Percentiles rank a stretch among this genome's conserved stretches.
Conservation (phyloP, 2,888 invertebrate species). For the Hypselothyrea guttata region DNA sequence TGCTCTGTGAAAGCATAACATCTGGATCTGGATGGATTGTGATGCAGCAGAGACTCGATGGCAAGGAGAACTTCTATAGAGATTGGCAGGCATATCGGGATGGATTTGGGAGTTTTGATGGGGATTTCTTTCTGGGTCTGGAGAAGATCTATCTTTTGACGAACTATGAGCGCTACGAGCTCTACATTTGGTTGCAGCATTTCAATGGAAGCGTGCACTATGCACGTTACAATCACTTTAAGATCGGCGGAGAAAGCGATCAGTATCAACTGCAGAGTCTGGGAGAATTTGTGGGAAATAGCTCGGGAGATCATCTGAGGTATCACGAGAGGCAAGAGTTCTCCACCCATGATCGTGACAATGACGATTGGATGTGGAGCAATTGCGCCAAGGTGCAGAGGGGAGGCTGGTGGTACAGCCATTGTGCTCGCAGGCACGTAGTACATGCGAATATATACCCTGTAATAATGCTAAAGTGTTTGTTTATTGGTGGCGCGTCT, state of each 20-base stretch:
- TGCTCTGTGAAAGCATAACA: background rate
- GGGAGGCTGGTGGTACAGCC: background rate
- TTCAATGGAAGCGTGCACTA: background rate
- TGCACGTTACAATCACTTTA: constrained; percentile 1
- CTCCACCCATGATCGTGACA: background rate
- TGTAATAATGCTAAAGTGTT: background rate
- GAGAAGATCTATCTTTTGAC: constrained; percentile 1
- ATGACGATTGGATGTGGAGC: constrained; percentile 4
- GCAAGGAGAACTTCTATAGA: constrained; percentile 1
- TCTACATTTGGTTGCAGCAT: background rate
- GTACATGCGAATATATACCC: background rate
- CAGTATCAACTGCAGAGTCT: background rate
- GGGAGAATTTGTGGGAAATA: background rate
- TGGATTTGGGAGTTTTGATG: background rate
- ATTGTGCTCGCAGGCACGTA: background rate
- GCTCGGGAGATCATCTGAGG: background rate
- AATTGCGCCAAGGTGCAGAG: constrained; percentile 1
- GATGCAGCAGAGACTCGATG: constrained; percentile 2
- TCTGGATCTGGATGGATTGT: constrained; percentile 7
- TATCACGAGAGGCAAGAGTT: background rate
- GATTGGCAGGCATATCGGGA: constrained; percentile 3
- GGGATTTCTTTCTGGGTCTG: constrained; percentile 4
- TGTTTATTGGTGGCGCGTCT: no score
- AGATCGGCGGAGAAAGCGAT: background rate
- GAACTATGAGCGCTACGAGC: background rate